Base-by-base conservation (phyloP, 2,888 invertebrate genomes). In the Mythimna ferrago region DNA sequence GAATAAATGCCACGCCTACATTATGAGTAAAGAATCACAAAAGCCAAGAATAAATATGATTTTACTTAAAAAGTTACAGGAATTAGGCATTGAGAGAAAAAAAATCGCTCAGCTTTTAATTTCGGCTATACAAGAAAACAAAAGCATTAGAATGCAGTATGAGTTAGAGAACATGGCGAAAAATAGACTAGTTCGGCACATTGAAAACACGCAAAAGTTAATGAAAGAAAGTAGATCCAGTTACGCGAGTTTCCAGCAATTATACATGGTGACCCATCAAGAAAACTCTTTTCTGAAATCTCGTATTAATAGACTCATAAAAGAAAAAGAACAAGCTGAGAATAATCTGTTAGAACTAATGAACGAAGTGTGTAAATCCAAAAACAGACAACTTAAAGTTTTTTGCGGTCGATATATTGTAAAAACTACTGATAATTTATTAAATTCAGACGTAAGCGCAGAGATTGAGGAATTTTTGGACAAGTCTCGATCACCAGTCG, bases 381-480 rank as follows among this genome's bases (percentile, higher is more conserved):
- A 91, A 71, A 93, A 94, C 73, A 90, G 86, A 44, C 90, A 94
- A 66, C 86, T 96, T 0, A 94, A 92, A 86, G 83, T 86, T 2
- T 94, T 89, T 80, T 95, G 95, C 75, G 93, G 91, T 81, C 89
- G 90, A 41, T 93, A 94, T 62, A 92, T 95, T 60, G 93, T 94
- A 5, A 89, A 89, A 68, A 92, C 92, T 16, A 92, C 89, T 77
- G 86, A 92, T n/a, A 93, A 92, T 77, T 84, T 95, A 54, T 78
- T 94, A 6, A 92, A 92, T 80, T 82, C 87, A 14, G 92, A 95
- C 61, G 90, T 93, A 0, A 86, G 79, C n/a, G 84, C 86, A n/a
- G 95, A 95, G 80, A 93, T 95, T 65, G 78, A 90, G 62, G 88
- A 88, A 51, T 94, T 94, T 86, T 86, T 94, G 56, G 71, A 83